phyloP scores from a whole-genome alignment of 35 echinoderm and acorn worm species.

The Strongylocentrotus purpuratus region DNA sequence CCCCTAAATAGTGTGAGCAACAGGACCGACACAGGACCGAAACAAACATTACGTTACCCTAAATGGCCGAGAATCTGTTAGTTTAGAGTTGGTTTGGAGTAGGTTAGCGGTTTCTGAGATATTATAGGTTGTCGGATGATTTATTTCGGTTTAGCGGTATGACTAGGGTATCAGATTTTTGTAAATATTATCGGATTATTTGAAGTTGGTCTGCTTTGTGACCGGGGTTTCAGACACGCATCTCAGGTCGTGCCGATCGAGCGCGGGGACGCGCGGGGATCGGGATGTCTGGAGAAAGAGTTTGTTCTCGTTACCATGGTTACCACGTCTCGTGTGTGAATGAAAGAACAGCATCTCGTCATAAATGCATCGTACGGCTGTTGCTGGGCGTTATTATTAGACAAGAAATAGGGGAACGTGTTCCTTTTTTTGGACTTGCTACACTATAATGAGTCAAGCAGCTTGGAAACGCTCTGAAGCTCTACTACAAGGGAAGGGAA shows the following conservation, averaged over 20 bases:
- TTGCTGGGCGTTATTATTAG: constrained; percentile 15
- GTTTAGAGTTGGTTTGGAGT: too few relatives aligned
- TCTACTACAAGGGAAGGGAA: neutral
- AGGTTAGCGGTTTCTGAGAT: too few relatives aligned
- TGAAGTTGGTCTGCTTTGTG: neutral
- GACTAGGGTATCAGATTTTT: too few relatives aligned
- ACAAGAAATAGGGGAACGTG: neutral
- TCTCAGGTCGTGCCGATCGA: neutral
- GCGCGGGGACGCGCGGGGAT: neutral
- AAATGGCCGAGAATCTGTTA: too few relatives aligned
- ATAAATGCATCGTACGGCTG: neutral
- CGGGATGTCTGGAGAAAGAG: neutral
- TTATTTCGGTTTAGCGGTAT: too few relatives aligned
- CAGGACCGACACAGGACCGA: too few relatives aligned
- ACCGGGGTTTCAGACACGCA: neutral
- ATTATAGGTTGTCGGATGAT: too few relatives aligned
- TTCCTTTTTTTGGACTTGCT: neutral
- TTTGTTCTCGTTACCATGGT: neutral
- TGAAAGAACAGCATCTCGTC: neutral
- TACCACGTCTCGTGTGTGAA: neutral
- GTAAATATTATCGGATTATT: too few relatives aligned
- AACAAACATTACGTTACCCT: too few relatives aligned
- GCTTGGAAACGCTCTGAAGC: neutral
- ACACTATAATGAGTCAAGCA: neutral
- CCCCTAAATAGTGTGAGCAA: too few relatives aligned